Percentiles rank a stretch among this genome's conserved stretches.
Conservation (phyloP, 35 echinoderm and acorn worm genomes). For the Ptychodera flava region DNA sequence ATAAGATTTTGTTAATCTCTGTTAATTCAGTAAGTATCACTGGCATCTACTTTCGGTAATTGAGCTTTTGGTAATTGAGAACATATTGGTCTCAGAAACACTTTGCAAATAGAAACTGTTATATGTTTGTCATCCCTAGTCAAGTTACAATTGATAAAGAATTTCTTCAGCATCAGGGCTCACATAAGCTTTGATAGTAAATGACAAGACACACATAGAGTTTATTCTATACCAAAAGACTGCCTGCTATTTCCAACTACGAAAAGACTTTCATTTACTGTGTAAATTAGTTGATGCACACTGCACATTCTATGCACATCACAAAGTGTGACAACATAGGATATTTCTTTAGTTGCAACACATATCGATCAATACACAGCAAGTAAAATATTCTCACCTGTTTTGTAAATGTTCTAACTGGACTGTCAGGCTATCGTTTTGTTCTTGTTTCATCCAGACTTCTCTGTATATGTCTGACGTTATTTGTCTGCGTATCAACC, state of each 20-base stretch:
- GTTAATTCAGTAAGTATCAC: no score
- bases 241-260: background rate
- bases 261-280: background rate
- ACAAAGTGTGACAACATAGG: background rate
- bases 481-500: constrained; percentile 71
- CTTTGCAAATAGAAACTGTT: no score
- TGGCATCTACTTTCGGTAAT: no score
- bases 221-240: background rate
- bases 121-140: no score
- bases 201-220: background rate
- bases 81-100: no score
- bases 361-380: background rate
- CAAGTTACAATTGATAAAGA: no score
- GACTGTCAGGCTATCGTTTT: constrained; percentile 56
- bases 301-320: background rate
- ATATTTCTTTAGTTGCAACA: background rate
- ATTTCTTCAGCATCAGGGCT: no score
- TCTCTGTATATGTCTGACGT: constrained; percentile 54
- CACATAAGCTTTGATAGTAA: no score
- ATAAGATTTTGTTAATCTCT: no score
- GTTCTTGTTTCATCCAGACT: constrained; percentile 65
- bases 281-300: background rate
- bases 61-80: no score
- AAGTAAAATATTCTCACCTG: constrained; percentile 21
- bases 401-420: constrained; percentile 74